These are phyloP conservation scores for Patiria miniata DNA, from an alignment of 35 echinoderm and acorn worm species.

Conservation along the genomic window DNA sequence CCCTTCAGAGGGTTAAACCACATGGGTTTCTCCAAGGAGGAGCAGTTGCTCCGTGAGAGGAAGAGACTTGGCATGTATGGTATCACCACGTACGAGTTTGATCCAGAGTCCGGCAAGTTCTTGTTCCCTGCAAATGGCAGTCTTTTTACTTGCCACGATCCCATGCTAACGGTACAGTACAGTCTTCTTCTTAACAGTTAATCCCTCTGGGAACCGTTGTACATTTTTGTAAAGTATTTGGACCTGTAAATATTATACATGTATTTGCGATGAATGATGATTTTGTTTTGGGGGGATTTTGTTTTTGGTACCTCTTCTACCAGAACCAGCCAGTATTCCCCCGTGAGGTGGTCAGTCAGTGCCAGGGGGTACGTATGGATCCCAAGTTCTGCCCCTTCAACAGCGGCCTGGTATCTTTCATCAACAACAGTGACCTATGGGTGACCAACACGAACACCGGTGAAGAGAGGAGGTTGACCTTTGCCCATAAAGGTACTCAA, in stretches of 20 bases:
- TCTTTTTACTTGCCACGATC: constrained; percentile 85
- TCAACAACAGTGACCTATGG: constrained; percentile 90
- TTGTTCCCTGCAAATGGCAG: constrained; percentile 86
- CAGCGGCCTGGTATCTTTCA: constrained; percentile 85
- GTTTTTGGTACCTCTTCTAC: neutral
- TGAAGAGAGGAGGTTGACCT: constrained; percentile 88
- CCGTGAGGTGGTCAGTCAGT: constrained; percentile 72
- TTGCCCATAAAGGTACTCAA: constrained; percentile 69
- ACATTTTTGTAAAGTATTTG: no score
- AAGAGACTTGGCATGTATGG: constrained; percentile 90
- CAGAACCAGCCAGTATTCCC: constrained; percentile 91
- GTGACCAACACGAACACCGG: constrained; percentile 63
- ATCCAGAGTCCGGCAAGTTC: constrained; percentile 72
- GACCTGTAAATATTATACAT: no score
- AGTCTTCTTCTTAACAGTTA: no score
- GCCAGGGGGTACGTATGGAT: constrained; percentile 83
- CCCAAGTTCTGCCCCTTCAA: constrained; percentile 88
- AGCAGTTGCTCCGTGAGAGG: constrained; percentile 89
- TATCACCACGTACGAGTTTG: constrained; percentile 89
- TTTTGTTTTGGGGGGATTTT: neutral
- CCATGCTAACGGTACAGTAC: constrained; percentile 61
- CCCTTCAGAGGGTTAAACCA: constrained; percentile 78
- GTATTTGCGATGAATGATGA: no score
- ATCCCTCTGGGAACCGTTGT: no score
- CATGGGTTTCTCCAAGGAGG: constrained; percentile 83